phyloP scores from a whole-genome alignment of 2,113 vertebrate species.

The Dasyprocta punctata region DNA sequence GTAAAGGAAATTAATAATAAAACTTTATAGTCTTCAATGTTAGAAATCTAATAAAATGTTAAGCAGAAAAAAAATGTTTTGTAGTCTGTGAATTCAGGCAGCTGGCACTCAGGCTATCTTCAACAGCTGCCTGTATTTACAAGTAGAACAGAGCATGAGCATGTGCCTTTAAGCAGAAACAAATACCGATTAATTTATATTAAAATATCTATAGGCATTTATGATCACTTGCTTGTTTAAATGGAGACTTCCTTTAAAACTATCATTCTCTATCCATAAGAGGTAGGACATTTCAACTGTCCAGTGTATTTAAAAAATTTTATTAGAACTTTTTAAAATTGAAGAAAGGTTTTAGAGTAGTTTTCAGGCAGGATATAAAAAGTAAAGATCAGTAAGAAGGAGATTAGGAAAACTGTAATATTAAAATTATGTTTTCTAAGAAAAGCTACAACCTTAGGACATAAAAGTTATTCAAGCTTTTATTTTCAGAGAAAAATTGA shows the following conservation, averaged over 20 bases:
- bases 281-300: background rate
- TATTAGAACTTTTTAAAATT: background rate
- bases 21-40: background rate
- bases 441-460: background rate
- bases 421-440: background rate
- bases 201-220: background rate
- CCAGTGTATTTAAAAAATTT: background rate
- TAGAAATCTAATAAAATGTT: background rate
- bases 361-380: background rate
- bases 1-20: background rate
- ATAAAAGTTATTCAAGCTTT: background rate
- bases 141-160: background rate
- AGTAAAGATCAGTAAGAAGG: background rate
- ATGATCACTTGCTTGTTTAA: constrained; percentile 4
- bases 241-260: background rate
- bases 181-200: constrained; percentile 11
- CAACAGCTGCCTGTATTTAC: background rate
- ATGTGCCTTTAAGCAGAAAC: constrained; percentile 11
- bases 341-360: background rate
- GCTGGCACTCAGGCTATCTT: background rate
- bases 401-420: background rate
- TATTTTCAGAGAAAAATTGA: background rate
- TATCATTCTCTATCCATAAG: background rate
- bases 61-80: background rate
- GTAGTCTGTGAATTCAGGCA: background rate